A percentile compares a stretch with the other conserved stretches of the same genome.
Evolutionary conservation across 2,888 invertebrate species (phyloP).

Genomic region (Malthinus seriepunctatus): DNA sequence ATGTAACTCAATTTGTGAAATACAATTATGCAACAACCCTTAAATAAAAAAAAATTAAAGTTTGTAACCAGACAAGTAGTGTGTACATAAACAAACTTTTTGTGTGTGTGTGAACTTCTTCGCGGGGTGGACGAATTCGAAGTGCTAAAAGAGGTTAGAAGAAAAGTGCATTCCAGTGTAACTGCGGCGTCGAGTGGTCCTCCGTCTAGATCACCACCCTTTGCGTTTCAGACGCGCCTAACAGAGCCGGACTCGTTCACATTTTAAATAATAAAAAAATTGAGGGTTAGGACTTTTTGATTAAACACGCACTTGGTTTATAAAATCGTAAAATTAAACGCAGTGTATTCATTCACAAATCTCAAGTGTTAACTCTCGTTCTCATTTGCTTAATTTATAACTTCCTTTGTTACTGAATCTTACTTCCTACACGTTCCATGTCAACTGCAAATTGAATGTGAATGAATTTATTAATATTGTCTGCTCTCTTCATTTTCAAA

Average conservation of each 20-base stretch:
- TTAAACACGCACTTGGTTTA: slow-evolving; percentile 23
- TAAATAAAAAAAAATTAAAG: too few species aligned
- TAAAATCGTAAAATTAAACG: slow-evolving; percentile 24
- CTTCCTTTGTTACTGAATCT: slow-evolving; percentile 26
- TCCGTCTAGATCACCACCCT: slow-evolving; percentile 23
- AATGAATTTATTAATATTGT: slow-evolving; percentile 16
- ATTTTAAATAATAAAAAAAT: neutral
- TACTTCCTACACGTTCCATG: slow-evolving; percentile 24
- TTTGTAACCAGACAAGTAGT: slow-evolving; percentile 21
- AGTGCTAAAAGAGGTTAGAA: slow-evolving; percentile 39
- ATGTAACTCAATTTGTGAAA: too few species aligned
- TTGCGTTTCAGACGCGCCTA: slow-evolving; percentile 21
- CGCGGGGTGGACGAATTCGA: slow-evolving; percentile 31
- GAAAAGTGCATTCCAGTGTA: slow-evolving; percentile 41
- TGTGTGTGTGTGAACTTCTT: slow-evolving; percentile 30
- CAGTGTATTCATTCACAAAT: slow-evolving; percentile 28
- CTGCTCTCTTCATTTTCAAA: slow-evolving; percentile 11
- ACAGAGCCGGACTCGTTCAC: neutral
- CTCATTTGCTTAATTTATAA: slow-evolving; percentile 27
- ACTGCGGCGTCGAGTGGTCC: slow-evolving; percentile 39
- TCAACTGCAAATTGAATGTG: slow-evolving; percentile 22
- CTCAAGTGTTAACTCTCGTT: slow-evolving; percentile 29
- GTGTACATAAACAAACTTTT: slow-evolving; percentile 13
- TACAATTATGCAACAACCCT: too few species aligned
- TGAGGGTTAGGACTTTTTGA: slow-evolving; percentile 2